Conservation (phyloP, 2,113 vertebrate genomes). For the Desmodus rotundus region DNA sequence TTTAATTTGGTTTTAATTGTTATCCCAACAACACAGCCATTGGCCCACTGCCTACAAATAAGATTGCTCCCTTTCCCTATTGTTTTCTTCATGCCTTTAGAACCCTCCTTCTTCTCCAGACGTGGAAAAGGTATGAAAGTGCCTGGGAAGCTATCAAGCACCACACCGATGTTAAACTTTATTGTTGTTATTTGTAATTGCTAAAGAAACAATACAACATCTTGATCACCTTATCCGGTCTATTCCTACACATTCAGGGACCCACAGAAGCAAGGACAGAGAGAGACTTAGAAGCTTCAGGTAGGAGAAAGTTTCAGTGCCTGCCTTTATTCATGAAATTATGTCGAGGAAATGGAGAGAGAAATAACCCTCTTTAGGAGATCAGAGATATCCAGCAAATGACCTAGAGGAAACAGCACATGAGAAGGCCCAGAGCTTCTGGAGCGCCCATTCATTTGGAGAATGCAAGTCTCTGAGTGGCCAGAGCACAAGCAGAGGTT, state of each 20-base stretch:
- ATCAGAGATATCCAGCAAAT: background rate
- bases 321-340: background rate
- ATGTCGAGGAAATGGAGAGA: background rate
- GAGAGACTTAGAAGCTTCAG: background rate
- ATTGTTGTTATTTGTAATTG: background rate
- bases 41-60: background rate
- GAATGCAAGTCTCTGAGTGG: background rate
- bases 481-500: background rate
- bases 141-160: background rate
- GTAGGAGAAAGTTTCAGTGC: background rate
- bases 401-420: background rate
- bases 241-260: background rate
- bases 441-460: too few relatives aligned
- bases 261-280: background rate
- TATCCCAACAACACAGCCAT: background rate
- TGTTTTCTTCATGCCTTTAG: background rate
- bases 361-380: background rate
- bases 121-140: too few relatives aligned
- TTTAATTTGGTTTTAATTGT: background rate
- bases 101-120: background rate
- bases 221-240: fast-evolving
- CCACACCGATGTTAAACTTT: background rate
- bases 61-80: background rate
- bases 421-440: background rate
- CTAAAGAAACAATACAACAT: background rate